Evolutionary conservation across 2,113 vertebrate genomes (phyloP).

Genomic region (Strix aluco): DNA sequence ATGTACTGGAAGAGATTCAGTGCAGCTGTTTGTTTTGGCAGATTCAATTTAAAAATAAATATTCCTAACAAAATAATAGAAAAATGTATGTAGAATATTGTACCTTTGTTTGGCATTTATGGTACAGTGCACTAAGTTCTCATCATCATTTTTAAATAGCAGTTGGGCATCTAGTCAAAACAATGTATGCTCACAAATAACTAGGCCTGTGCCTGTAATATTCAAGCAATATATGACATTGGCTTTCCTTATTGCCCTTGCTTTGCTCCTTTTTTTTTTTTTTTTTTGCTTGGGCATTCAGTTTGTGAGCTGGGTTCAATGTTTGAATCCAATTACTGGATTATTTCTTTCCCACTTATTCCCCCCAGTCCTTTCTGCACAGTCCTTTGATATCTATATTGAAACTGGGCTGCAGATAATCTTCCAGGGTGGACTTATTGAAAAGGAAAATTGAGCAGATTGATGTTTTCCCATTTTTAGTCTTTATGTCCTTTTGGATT

Average conservation of each 20-base stretch:
- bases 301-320: not conserved
- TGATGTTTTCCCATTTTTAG: not conserved
- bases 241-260: not conserved
- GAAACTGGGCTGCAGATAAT: not conserved
- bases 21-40: conserved; percentile 21
- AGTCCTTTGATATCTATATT: not conserved
- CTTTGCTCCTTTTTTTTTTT: not conserved
- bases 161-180: not conserved
- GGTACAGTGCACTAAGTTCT: not conserved
- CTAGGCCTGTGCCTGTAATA: not conserved
- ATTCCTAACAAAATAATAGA: not conserved
- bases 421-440: not conserved
- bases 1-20: conserved; percentile 6
- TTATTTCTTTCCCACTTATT: not conserved
- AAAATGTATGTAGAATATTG: not conserved
- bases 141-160: not conserved
- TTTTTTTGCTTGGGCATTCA: not conserved
- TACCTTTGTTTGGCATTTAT: not conserved
- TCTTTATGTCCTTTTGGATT: not conserved
- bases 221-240: not conserved
- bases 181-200: not conserved
- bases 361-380: not conserved
- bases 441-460: not conserved
- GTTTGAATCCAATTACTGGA: not conserved
- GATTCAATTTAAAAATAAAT: not conserved